Percentiles rank a stretch among this genome's conserved stretches.
Evolutionary conservation across 2,113 vertebrate species (phyloP).

Genomic region (Campylomormyrus numenius): DNA sequence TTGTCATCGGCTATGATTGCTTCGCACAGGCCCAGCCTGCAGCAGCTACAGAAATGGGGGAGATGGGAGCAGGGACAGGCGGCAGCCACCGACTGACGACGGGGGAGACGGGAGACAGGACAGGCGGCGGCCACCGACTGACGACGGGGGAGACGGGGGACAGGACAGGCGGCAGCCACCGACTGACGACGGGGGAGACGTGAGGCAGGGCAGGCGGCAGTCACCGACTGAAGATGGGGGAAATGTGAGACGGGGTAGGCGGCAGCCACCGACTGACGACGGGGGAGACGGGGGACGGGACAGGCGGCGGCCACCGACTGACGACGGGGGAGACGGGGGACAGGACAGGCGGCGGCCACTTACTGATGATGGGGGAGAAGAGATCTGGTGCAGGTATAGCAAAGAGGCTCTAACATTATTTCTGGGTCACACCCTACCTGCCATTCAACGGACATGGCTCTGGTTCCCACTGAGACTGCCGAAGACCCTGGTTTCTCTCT

Average conservation of each 20-base stretch:
- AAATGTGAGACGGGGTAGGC: neutral
- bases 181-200: neutral
- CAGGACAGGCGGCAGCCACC: neutral
- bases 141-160: too few relatives aligned
- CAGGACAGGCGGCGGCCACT: neutral
- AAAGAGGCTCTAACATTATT: neutral
- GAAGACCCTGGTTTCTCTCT: neutral
- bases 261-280: too few relatives aligned
- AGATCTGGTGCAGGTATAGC: neutral
- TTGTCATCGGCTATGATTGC: neutral
- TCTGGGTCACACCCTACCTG: neutral
- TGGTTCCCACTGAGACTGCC: neutral
- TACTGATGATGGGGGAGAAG: neutral
- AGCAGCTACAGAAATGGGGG: neutral
- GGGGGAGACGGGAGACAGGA: neutral
- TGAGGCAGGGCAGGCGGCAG: too few relatives aligned
- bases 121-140: too few relatives aligned
- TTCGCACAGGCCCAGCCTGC: neutral
- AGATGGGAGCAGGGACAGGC: neutral
- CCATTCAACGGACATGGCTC: neutral
- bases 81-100: neutral
- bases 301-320: neutral
- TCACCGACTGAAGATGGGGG: neutral
- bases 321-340: neutral
- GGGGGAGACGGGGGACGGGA: too few relatives aligned